A percentile compares a stretch with the other conserved stretches of the same genome.
phyloP scores from a whole-genome alignment of 2,888 invertebrate genomes.

The Dioctria linearis region DNA sequence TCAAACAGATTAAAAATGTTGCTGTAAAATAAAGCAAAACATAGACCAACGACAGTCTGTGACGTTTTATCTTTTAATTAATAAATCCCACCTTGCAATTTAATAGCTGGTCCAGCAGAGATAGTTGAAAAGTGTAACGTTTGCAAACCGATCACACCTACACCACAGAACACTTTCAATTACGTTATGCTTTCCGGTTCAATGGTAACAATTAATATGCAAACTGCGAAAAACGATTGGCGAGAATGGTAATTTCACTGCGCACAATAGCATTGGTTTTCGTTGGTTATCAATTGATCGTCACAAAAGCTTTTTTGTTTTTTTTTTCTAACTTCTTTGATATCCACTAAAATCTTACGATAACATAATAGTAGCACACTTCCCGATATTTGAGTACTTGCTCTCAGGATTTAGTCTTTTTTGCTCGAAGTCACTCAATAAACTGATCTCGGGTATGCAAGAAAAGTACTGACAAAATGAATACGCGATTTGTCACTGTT shows the following conservation, averaged over 20 bases:
- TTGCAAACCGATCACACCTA: conserved; percentile 38
- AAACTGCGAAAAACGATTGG: conserved; percentile 15
- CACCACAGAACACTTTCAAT: conserved; percentile 18
- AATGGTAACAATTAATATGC: conserved; percentile 13
- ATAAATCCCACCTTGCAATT: conserved; percentile 38
- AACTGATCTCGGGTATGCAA: conserved; percentile 47
- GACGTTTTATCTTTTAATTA: conserved; percentile 2
- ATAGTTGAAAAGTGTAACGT: neutral
- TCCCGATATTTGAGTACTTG: conserved; percentile 6
- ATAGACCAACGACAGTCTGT: neutral
- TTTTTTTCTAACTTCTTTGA: conserved; percentile 19
- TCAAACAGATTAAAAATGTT: conserved; percentile 9
- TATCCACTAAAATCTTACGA: conserved; percentile 22
- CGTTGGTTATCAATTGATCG: neutral
- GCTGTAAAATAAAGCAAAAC: neutral
- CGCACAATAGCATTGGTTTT: neutral
- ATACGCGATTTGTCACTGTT: conserved; percentile 44
- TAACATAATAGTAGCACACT: neutral
- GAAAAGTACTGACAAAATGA: conserved; percentile 45
- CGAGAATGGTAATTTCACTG: conserved; percentile 32
- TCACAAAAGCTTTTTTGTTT: conserved; percentile 10
- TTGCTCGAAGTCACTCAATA: conserved; percentile 45
- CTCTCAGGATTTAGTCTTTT: conserved; percentile 38
- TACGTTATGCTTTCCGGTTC: neutral
- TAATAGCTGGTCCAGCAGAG: conserved; percentile 21